These are phyloP conservation scores for Drosophila mayri DNA, from an alignment of 1,140 invertebrate genomes.

Conservation along the genomic window DNA sequence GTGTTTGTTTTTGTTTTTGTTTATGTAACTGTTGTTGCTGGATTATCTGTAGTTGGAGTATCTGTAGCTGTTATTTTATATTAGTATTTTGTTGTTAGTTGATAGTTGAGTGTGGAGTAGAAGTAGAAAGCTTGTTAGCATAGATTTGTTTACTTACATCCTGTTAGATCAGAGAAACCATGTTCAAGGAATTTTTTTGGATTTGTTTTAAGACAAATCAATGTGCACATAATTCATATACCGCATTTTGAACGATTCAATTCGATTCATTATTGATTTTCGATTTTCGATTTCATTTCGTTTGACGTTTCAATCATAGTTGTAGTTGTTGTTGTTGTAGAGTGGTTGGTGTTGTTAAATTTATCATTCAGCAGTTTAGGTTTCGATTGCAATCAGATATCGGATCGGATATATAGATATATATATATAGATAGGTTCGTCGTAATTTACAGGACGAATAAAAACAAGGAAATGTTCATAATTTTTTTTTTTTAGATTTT, in stretches of 20 bases:
- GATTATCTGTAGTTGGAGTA: slow-evolving; percentile 16
- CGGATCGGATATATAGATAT: slow-evolving; percentile 19
- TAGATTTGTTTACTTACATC: slow-evolving; percentile 76
- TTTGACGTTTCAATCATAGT: slow-evolving; percentile 52
- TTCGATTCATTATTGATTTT: slow-evolving; percentile 21
- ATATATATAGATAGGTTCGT: slow-evolving; percentile 17
- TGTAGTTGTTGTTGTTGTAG: slow-evolving; percentile 46
- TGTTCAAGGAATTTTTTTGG: slow-evolving; percentile 67
- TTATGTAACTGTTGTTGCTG: slow-evolving; percentile 14
- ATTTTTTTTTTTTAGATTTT: slow-evolving; percentile 31
- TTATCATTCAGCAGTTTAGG: slow-evolving; percentile 45
- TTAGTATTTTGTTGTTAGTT: slow-evolving; percentile 16
- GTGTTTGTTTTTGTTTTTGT: slow-evolving; percentile 3
- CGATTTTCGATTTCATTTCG: slow-evolving; percentile 14
- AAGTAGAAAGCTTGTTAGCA: slow-evolving; percentile 40
- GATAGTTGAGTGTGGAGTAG: slow-evolving; percentile 27
- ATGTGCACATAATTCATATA: slow-evolving; percentile 56
- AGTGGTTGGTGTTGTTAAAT: slow-evolving; percentile 49
- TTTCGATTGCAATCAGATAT: slow-evolving; percentile 48
- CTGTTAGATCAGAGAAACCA: slow-evolving; percentile 71
- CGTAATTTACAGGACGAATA: slow-evolving; percentile 37
- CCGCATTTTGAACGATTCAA: slow-evolving; percentile 55
- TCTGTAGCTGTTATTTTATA: slow-evolving; percentile 16
- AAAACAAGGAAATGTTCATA: slow-evolving; percentile 30
- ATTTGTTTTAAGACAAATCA: slow-evolving; percentile 65